phyloP scores from a whole-genome alignment of 2,888 invertebrate species.

The Cheilosia scutellata region DNA sequence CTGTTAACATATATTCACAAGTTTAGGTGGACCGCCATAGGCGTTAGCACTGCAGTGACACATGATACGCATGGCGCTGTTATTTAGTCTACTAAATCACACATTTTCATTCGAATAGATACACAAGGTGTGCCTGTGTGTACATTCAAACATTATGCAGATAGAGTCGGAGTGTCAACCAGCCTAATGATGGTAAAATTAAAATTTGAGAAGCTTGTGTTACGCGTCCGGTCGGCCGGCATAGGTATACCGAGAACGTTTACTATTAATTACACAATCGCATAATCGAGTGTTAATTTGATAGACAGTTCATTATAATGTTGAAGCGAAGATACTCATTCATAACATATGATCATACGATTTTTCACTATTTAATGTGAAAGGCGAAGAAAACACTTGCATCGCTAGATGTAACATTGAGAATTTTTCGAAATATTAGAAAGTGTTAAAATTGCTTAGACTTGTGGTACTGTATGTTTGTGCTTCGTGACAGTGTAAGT shows the following conservation, averaged over 20 bases:
- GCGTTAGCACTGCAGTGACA: constrained; percentile 4
- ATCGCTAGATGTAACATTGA: background rate
- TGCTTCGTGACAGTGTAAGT: constrained; percentile 43
- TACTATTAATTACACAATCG: no score
- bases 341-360: no score
- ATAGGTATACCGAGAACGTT: no score
- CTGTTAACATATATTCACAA: constrained; percentile 33
- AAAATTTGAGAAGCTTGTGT: no score
- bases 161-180: constrained; percentile 7
- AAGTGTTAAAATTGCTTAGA: constrained; percentile 33
- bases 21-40: background rate
- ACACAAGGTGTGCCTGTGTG: constrained; percentile 1
- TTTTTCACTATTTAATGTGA: constrained; percentile 3
- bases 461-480: constrained; percentile 1
- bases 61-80: constrained; percentile 38
- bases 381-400: background rate
- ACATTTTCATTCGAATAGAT: constrained; percentile 11
- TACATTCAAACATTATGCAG: background rate
- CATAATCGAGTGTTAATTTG: background rate
- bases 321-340: background rate
- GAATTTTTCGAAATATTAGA: constrained; percentile 18
- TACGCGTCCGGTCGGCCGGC: no score
- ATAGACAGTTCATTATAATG: background rate
- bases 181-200: background rate
- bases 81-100: constrained; percentile 29